Percentiles rank a stretch among this genome's conserved stretches.
Evolutionary conservation across 1,140 invertebrate genomes (phyloP).

Genomic region (Drosophila bocki): DNA sequence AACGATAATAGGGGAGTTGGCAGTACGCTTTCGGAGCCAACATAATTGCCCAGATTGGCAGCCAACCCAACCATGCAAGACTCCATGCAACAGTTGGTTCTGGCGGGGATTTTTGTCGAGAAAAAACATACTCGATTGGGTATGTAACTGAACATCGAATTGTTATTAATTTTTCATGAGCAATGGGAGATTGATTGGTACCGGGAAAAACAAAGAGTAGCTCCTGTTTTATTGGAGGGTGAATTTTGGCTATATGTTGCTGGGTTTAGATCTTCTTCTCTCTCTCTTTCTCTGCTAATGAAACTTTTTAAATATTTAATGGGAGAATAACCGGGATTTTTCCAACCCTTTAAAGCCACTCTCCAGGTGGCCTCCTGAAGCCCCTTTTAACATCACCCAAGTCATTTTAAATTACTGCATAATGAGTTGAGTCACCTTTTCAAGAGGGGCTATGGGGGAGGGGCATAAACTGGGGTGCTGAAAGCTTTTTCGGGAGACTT

Average conservation of each 20-base stretch:
- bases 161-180: constrained; percentile 22
- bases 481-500: constrained; percentile 45
- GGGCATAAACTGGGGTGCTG: constrained; percentile 12
- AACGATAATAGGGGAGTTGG: constrained; percentile 46
- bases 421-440: constrained; percentile 57
- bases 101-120: neutral
- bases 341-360: constrained; percentile 37
- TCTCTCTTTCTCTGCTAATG: constrained; percentile 5
- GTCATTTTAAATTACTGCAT: constrained; percentile 72
- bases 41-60: constrained; percentile 44
- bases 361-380: constrained; percentile 2
- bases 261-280: neutral
- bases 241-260: neutral
- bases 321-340: neutral
- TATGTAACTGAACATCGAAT: constrained; percentile 6
- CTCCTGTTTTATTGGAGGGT: neutral
- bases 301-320: constrained; percentile 36
- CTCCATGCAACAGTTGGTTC: constrained; percentile 61
- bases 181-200: constrained; percentile 1
- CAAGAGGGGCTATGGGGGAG: neutral
- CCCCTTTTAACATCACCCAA: constrained; percentile 40
- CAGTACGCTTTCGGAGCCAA: neutral
- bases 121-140: neutral
- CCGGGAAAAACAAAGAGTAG: constrained; percentile 4
- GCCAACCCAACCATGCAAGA: constrained; percentile 20